Evolutionary conservation across 2,797 vertebrate genomes (phyloP).

Genomic region (Sylvilagus floridanus): DNA sequence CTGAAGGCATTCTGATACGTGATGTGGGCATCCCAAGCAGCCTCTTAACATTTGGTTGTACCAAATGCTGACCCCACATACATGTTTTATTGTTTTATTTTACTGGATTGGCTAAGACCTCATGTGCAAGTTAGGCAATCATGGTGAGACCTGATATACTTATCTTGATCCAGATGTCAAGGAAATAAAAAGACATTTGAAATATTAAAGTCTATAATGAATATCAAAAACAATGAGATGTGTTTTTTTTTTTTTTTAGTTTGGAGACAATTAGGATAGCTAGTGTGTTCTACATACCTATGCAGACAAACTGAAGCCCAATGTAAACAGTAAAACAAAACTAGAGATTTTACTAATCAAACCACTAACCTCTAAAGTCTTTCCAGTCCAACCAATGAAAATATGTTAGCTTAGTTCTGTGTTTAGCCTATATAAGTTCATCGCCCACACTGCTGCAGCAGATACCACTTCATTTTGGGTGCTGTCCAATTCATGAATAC

Average conservation of each 20-base stretch:
- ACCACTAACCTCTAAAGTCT: not conserved
- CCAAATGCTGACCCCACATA: no score
- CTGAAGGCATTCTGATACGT: no score
- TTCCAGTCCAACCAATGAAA: not conserved
- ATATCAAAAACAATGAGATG: not conserved
- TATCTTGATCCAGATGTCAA: not conserved
- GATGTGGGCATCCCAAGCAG: no score
- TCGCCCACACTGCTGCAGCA: not conserved
- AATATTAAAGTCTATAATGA: not conserved
- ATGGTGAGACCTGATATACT: not conserved
- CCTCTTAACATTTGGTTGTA: no score
- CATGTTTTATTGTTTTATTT: not conserved
- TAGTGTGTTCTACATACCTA: not conserved
- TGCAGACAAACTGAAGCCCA: not conserved
- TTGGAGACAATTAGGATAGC: not conserved
- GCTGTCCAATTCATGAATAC: not conserved
- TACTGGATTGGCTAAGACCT: not conserved
- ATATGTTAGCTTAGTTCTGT: not conserved
- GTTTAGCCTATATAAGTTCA: not conserved
- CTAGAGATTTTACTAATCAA: not conserved
- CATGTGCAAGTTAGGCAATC: not conserved
- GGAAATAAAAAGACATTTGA: not conserved
- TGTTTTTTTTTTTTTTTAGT: not conserved
- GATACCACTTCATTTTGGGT: not conserved
- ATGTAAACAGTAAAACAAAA: not conserved